These are phyloP conservation scores for Neopipo cinnamomea DNA, from an alignment of 2,113 vertebrate genomes.

Conservation along the genomic window DNA sequence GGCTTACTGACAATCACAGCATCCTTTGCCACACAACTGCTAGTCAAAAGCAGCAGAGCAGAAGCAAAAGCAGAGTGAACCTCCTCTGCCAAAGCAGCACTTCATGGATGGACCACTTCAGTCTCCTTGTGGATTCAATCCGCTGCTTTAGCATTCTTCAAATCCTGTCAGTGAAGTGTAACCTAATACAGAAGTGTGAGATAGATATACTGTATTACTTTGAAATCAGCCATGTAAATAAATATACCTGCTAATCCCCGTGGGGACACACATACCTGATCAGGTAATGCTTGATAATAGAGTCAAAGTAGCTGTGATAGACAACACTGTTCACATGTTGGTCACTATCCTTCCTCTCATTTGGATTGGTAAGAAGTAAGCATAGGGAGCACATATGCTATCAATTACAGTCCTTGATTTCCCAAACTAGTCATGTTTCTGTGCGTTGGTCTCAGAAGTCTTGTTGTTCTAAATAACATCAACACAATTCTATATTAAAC, in stretches of 20 bases:
- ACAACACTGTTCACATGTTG: neutral
- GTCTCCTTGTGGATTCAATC: neutral
- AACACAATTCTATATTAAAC: neutral
- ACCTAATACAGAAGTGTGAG: neutral
- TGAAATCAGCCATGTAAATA: neutral
- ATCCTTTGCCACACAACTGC: neutral
- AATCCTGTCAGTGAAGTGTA: neutral
- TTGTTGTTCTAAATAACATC: neutral
- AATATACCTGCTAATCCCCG: neutral
- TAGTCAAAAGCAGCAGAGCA: neutral
- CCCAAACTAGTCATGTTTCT: neutral
- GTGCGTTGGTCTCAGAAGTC: neutral
- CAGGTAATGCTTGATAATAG: neutral
- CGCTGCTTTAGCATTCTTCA: neutral
- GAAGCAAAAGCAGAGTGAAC: neutral
- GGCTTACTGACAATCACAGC: neutral
- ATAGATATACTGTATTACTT: neutral
- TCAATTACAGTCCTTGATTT: neutral
- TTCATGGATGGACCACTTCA: neutral
- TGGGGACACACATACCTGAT: neutral
- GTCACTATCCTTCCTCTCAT: constrained; percentile 35
- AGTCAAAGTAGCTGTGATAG: constrained; percentile 14
- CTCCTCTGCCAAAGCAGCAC: neutral
- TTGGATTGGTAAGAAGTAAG: neutral
- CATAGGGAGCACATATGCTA: neutral